phyloP scores from a whole-genome alignment of 2,113 vertebrate genomes.

The Aegithalos caudatus region DNA sequence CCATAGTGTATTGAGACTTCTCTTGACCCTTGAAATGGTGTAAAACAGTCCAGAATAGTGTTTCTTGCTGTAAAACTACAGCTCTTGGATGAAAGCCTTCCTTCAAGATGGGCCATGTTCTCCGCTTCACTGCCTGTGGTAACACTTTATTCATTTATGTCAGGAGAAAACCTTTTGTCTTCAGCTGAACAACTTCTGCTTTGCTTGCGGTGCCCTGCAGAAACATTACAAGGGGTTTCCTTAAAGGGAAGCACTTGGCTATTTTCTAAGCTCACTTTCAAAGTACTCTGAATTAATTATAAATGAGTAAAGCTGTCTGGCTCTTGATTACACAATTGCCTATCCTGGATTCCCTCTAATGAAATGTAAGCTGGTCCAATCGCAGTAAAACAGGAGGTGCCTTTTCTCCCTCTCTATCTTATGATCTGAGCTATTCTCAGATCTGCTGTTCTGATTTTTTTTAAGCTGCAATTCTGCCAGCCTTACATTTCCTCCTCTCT shows the following conservation, averaged over 20 bases:
- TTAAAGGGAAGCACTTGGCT: slow-evolving; percentile 59
- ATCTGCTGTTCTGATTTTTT: slow-evolving; percentile 4
- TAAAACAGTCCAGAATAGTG: neutral
- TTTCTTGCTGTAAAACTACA: slow-evolving; percentile 1
- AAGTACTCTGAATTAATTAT: slow-evolving; percentile 66
- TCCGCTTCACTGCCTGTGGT: slow-evolving; percentile 27
- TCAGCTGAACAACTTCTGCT: slow-evolving; percentile 26
- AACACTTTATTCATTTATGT: slow-evolving; percentile 44
- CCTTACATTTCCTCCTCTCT: neutral
- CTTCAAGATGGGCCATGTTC: neutral
- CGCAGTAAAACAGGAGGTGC: neutral
- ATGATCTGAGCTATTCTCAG: slow-evolving; percentile 10
- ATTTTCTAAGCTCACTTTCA: slow-evolving; percentile 58
- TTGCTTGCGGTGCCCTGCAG: neutral
- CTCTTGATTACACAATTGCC: slow-evolving; percentile 55
- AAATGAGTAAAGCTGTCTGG: slow-evolving; percentile 58
- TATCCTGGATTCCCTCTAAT: slow-evolving; percentile 16
- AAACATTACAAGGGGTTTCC: slow-evolving; percentile 46
- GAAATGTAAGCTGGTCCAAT: neutral
- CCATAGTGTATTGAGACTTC: neutral
- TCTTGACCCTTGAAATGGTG: neutral
- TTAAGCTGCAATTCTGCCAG: neutral
- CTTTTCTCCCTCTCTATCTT: neutral
- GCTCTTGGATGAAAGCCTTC: neutral
- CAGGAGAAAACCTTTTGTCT: slow-evolving; percentile 53